Evolutionary conservation across 1,140 invertebrate genomes (phyloP).

Genomic region (Rhopalosiphum maidis): DNA sequence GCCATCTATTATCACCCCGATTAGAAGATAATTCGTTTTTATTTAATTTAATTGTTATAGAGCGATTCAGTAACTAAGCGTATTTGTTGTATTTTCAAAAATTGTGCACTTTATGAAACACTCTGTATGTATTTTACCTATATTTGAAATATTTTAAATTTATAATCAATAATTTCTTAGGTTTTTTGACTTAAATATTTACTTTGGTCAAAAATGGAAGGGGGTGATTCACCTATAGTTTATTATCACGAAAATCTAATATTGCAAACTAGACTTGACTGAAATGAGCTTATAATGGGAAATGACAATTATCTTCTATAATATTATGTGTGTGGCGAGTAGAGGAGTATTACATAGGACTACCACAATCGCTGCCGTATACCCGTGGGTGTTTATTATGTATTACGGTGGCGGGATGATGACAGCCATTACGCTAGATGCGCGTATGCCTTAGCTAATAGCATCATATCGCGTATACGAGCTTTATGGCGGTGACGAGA

Average conservation of each 20-base stretch:
- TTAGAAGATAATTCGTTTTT: too few species aligned
- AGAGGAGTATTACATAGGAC: neutral
- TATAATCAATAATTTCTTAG: too few species aligned
- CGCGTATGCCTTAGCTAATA: neutral
- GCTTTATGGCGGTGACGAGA: neutral
- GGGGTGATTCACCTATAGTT: neutral
- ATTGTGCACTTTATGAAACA: too few species aligned
- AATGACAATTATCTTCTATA: neutral
- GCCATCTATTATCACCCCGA: too few species aligned
- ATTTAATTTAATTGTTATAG: too few species aligned
- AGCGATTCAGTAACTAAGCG: too few species aligned
- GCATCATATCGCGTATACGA: neutral
- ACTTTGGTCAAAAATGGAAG: too few species aligned
- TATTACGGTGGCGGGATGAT: neutral
- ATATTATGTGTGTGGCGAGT: neutral
- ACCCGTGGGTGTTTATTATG: neutral
- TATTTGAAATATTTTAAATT: too few species aligned
- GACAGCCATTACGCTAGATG: neutral
- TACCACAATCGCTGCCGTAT: neutral
- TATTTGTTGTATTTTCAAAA: too few species aligned
- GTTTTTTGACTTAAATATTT: too few species aligned
- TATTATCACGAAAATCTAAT: neutral
- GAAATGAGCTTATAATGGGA: neutral
- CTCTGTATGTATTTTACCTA: too few species aligned
- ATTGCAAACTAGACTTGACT: neutral